Percentiles rank a stretch among this genome's conserved stretches.
phyloP scores from a whole-genome alignment of 2,888 invertebrate genomes.

The Apotomis betuletana region DNA sequence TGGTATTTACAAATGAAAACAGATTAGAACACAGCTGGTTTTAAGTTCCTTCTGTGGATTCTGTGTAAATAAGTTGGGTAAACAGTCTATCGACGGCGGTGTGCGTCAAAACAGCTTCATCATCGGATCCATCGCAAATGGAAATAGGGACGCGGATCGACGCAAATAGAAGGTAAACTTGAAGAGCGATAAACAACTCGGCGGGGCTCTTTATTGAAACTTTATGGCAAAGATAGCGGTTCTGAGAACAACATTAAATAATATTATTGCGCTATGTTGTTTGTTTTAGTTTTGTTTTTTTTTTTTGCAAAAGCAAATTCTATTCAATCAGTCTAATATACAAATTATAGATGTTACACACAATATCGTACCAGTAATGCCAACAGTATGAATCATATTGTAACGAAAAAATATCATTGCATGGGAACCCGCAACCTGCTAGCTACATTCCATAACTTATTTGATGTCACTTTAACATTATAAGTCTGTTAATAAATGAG shows the following conservation, averaged over 20 bases:
- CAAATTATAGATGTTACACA: too few relatives aligned
- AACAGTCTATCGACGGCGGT: background rate
- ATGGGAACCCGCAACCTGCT: too few relatives aligned
- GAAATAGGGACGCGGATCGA: slow-evolving; percentile 1
- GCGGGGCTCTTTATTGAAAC: slow-evolving; percentile 1
- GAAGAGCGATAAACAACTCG: background rate
- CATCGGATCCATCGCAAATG: slow-evolving; percentile 9
- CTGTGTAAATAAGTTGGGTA: slow-evolving; percentile 10
- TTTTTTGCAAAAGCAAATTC: too few relatives aligned
- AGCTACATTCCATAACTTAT: too few relatives aligned
- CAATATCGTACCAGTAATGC: too few relatives aligned
- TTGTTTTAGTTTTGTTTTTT: background rate
- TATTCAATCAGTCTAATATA: too few relatives aligned
- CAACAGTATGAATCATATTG: too few relatives aligned
- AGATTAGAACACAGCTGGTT: background rate
- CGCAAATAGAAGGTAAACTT: slow-evolving; percentile 10
- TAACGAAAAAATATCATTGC: too few relatives aligned
- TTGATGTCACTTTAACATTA: too few relatives aligned
- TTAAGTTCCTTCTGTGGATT: background rate
- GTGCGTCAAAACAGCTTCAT: slow-evolving; percentile 9
- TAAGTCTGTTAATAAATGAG: too few relatives aligned
- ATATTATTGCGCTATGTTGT: background rate
- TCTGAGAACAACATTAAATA: background rate
- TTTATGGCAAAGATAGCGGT: background rate
- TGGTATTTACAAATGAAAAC: too few relatives aligned